phyloP scores from a whole-genome alignment of 2,888 invertebrate genomes.

The Heterodera filipjevi region DNA sequence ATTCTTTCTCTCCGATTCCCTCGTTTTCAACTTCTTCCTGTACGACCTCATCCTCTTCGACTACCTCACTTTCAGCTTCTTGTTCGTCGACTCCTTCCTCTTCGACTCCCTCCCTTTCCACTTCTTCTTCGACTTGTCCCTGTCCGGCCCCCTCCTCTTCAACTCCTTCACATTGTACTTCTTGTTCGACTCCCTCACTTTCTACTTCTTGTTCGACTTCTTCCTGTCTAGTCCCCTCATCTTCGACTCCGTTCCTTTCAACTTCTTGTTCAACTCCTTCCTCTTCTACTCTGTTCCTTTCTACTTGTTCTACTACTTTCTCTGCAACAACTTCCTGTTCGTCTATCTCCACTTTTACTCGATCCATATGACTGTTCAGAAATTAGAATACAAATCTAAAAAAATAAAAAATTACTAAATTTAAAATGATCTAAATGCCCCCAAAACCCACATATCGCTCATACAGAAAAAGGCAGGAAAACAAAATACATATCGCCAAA shows the following conservation, averaged over 20 bases:
- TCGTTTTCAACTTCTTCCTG: background rate
- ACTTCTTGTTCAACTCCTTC: background rate
- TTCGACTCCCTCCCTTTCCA: background rate
- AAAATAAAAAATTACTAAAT: no score
- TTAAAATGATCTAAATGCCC: no score
- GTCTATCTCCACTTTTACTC: background rate
- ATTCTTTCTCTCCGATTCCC: background rate
- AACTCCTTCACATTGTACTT: slow-evolving; percentile 16
- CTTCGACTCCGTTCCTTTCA: background rate
- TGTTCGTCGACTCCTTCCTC: slow-evolving; percentile 8
- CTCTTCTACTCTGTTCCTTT: background rate
- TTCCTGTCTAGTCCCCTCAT: slow-evolving; percentile 5
- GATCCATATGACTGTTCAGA: no score
- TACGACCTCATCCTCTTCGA: slow-evolving; percentile 8
- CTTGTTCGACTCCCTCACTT: background rate
- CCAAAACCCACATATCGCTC: no score
- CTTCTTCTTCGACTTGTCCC: background rate
- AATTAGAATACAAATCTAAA: no score
- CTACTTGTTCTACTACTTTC: background rate
- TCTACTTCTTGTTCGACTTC: background rate
- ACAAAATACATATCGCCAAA: no score
- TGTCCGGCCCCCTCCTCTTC: slow-evolving; percentile 29
- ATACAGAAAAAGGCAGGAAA: no score
- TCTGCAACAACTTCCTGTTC: background rate
- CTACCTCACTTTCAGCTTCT: background rate